Percentiles rank a stretch among this genome's conserved stretches.
phyloP scores from a whole-genome alignment of 2,113 vertebrate genomes.

The Apteryx mantelli region DNA sequence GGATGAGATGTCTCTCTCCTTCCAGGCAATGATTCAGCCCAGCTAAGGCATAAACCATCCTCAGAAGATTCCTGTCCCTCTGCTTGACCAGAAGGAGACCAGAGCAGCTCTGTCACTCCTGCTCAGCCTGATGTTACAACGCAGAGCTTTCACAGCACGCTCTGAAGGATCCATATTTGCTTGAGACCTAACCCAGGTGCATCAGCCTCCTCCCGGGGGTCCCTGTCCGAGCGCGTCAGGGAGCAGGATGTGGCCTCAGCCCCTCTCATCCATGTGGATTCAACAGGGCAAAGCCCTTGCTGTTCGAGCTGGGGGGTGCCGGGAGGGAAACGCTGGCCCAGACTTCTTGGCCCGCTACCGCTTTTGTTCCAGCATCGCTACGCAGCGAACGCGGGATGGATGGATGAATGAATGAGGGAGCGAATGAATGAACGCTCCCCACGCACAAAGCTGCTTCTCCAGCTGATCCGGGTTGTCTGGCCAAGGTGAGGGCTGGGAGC shows the following conservation, averaged over 20 bases:
- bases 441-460: background rate
- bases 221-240: too few species aligned
- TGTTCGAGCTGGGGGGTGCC: fast-evolving
- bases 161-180: too few species aligned
- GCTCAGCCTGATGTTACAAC: background rate
- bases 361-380: background rate
- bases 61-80: background rate
- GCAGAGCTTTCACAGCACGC: background rate
- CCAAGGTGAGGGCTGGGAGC: background rate
- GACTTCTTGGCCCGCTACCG: background rate
- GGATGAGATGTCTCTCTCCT: background rate
- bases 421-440: background rate
- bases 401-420: background rate
- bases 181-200: background rate
- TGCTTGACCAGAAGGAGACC: background rate
- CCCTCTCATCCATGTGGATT: fast-evolving
- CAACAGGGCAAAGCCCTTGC: background rate
- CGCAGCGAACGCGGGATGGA: fast-evolving
- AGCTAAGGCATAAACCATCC: background rate
- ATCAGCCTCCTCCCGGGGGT: background rate
- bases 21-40: background rate
- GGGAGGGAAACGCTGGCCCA: background rate
- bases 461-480: background rate
- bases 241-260: background rate
- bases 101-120: background rate